phyloP scores from a whole-genome alignment of 1,140 invertebrate species.

The Zaprionus tsacasi region DNA sequence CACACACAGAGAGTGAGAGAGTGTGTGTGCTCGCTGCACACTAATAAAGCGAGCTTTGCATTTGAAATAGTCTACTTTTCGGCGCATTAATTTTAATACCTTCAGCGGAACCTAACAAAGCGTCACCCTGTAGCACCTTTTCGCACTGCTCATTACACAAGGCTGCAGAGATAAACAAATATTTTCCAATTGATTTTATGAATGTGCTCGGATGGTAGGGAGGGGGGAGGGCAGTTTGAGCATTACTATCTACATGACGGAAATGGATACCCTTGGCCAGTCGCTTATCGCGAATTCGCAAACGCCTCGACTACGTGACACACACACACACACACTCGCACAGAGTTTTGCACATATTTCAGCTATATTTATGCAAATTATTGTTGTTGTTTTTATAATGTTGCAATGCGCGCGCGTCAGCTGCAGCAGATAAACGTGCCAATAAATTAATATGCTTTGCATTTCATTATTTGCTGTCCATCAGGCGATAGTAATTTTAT shows the following conservation, averaged over 20 bases:
- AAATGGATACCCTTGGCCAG: conserved; percentile 18
- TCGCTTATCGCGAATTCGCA: conserved; percentile 59
- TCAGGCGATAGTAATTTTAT: conserved; percentile 39
- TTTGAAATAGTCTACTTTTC: conserved; percentile 74
- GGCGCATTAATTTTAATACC: conserved; percentile 78
- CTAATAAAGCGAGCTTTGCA: conserved; percentile 70
- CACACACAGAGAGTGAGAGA: conserved; percentile 10
- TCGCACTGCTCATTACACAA: conserved; percentile 31
- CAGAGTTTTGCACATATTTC: conserved; percentile 13
- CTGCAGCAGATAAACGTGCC: conserved; percentile 71
- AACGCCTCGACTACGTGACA: conserved; percentile 28
- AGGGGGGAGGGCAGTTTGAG: background rate
- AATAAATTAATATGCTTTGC: conserved; percentile 76
- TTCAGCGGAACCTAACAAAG: background rate
- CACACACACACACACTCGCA: conserved; percentile 20
- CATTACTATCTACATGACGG: background rate
- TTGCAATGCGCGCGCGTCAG: conserved; percentile 34
- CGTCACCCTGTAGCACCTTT: conserved; percentile 1
- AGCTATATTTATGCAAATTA: conserved; percentile 72
- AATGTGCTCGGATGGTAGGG: no score
- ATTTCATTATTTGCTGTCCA: conserved; percentile 62
- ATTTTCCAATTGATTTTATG: conserved; percentile 18
- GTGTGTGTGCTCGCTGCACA: conserved; percentile 2
- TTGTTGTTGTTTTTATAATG: conserved; percentile 45
- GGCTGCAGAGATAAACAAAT: conserved; percentile 16